Evolutionary conservation across 2,113 vertebrate species (phyloP), one percentile per base, ranked within the genome.

Genomic region (Apus apus): DNA sequence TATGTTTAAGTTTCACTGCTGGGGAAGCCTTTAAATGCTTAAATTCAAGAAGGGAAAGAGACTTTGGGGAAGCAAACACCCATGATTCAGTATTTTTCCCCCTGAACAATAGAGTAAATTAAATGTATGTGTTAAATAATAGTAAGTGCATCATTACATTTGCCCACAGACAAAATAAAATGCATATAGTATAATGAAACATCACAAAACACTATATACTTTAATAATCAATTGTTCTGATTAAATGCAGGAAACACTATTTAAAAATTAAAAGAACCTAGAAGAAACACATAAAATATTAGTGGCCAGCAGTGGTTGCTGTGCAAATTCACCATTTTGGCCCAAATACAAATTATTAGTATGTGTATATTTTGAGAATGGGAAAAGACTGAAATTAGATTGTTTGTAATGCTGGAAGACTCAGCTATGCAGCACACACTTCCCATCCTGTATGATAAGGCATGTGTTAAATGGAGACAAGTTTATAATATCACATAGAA

Each of bases 81-180:
- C 76, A 51, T 45, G 38, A 89, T 38, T 89, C 62, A 85, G 50
- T 76, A 85, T 32, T 90, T 93, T 94, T 93, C 68, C 46, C n/a
- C 14, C 26, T 15, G 6, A 93, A 85, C 36, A 91, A 87, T 54
- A 84, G 34, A 78, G 15, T 45, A 95, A 94, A 96, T 95, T 87
- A 95, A 83, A 93, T 62, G 16, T 95, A 90, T 83, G 27, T 85
- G 74, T 89, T 56, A 94, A 95, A 91, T 68, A 91, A 85, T 86
- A 90, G 76, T 64, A 90, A 94, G 8, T 1, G 5, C 89, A 85
- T 79, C 50, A 73, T 87, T 91, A 82, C 50, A 61, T 65, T 89
- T 87, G 17, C n/a, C 43, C 54, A n/a, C n/a, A n/a, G 16, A 19
- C 9, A 87, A 94, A 92, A 80, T 80, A 86, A 77, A 94, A 81